A percentile compares a stretch with the other conserved stretches of the same genome.
phyloP scores from a whole-genome alignment of 2,888 invertebrate genomes.

The Sinelater perroti region DNA sequence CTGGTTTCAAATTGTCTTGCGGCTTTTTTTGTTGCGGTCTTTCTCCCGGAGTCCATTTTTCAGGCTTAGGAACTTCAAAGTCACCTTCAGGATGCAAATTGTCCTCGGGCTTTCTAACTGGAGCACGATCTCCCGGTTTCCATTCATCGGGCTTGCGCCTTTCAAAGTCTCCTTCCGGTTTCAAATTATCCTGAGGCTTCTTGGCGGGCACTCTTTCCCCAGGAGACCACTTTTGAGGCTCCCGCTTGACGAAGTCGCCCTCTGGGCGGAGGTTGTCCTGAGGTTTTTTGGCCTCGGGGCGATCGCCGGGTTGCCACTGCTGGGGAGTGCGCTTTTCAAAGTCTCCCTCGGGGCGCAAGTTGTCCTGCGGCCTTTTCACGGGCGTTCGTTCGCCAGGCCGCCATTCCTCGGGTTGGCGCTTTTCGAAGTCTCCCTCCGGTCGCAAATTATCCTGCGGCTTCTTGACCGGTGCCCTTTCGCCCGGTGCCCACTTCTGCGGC shows the following conservation, averaged over 20 bases:
- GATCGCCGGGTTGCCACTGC: constrained; percentile 59
- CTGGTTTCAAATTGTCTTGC: constrained; percentile 63
- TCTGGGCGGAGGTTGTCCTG: constrained; percentile 62
- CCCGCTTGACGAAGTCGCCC: constrained; percentile 61
- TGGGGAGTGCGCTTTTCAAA: constrained; percentile 61
- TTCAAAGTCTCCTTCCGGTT: constrained; percentile 62
- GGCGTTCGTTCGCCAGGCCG: constrained; percentile 59
- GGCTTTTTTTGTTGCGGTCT: constrained; percentile 63
- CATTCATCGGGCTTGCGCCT: constrained; percentile 59
- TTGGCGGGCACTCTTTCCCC: constrained; percentile 59
- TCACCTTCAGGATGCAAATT: constrained; percentile 59
- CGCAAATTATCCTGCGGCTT: constrained; percentile 71
- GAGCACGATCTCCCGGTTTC: constrained; percentile 56
- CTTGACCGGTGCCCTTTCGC: constrained; percentile 62
- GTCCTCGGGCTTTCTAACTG: constrained; percentile 53
- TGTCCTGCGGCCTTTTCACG: constrained; percentile 59
- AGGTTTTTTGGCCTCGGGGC: constrained; percentile 57
- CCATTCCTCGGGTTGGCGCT: constrained; percentile 58
- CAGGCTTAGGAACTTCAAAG: constrained; percentile 51
- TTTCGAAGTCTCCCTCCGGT: constrained; percentile 59
- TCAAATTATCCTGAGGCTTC: constrained; percentile 61
- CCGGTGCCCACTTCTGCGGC: constrained; percentile 62
- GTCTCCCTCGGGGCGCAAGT: constrained; percentile 65
- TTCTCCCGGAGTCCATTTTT: constrained; percentile 60
- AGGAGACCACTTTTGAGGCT: constrained; percentile 56